phyloP scores from a whole-genome alignment of 2,113 vertebrate species.

The Psilopsiagon aurifrons region DNA sequence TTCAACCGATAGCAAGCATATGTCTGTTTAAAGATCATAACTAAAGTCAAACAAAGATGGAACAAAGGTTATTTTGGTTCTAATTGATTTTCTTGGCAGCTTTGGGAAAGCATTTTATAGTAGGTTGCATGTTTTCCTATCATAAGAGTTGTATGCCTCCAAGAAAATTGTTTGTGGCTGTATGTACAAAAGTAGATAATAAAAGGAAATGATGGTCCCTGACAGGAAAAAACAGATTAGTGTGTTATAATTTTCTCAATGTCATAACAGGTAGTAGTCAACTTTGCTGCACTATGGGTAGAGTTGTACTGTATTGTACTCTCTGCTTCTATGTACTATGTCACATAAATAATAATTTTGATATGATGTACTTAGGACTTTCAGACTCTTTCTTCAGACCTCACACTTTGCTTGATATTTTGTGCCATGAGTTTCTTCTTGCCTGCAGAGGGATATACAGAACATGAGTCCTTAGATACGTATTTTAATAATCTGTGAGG shows the following conservation, averaged over 20 bases:
- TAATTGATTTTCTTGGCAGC: not conserved
- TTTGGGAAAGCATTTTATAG: not conserved
- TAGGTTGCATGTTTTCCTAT: not conserved
- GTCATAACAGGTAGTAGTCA: not conserved
- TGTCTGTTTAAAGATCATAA: not conserved
- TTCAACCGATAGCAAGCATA: not conserved
- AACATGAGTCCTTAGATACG: not conserved
- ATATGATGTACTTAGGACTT: not conserved
- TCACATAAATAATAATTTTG: not conserved
- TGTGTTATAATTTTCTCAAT: not conserved
- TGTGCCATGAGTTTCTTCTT: not conserved
- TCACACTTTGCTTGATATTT: not conserved
- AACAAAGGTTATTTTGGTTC: not conserved
- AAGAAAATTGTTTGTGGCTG: not conserved
- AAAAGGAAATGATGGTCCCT: not conserved
- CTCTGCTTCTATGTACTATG: not conserved
- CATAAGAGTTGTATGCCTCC: not conserved
- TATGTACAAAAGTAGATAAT: not conserved
- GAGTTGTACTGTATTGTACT: not conserved
- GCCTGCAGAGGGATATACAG: not conserved
- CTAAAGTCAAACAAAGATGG: not conserved
- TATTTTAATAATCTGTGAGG: not conserved
- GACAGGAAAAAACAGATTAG: not conserved
- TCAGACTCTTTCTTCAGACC: not conserved
- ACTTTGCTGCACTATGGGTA: not conserved